Conservation (phyloP, 2,113 vertebrate species). For the Elephantulus edwardii region DNA sequence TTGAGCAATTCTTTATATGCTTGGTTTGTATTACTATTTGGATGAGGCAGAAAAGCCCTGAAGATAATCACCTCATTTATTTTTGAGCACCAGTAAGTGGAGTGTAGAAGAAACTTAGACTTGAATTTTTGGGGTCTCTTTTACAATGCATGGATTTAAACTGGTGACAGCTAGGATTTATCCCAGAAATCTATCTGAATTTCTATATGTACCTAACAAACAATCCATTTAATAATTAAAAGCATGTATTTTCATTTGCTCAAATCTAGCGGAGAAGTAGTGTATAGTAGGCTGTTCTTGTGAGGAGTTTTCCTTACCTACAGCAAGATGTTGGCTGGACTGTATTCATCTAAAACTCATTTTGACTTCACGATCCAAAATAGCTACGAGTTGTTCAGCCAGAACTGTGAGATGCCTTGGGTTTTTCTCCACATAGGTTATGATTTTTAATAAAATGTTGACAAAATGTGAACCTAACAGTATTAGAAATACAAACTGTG, state of each 20-base stretch:
- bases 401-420: background rate
- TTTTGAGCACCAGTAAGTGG: background rate
- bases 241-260: constrained; percentile 7
- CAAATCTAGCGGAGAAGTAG: background rate
- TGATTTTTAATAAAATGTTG: background rate
- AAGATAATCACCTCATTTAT: background rate
- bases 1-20: background rate
- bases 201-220: background rate
- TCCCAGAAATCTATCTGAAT: background rate
- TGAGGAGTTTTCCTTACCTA: background rate
- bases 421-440: background rate
- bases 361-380: background rate
- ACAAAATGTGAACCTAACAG: background rate
- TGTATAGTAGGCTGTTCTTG: background rate
- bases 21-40: background rate
- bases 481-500: background rate
- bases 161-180: background rate
- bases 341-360: background rate
- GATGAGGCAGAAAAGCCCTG: background rate
- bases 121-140: background rate
- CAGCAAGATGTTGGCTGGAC: background rate
- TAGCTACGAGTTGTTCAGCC: background rate
- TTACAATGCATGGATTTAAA: background rate
- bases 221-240: background rate
- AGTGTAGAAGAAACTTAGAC: background rate